Base-by-base conservation (phyloP, 1,140 invertebrate species). In the Spodoptera frugiperda region DNA sequence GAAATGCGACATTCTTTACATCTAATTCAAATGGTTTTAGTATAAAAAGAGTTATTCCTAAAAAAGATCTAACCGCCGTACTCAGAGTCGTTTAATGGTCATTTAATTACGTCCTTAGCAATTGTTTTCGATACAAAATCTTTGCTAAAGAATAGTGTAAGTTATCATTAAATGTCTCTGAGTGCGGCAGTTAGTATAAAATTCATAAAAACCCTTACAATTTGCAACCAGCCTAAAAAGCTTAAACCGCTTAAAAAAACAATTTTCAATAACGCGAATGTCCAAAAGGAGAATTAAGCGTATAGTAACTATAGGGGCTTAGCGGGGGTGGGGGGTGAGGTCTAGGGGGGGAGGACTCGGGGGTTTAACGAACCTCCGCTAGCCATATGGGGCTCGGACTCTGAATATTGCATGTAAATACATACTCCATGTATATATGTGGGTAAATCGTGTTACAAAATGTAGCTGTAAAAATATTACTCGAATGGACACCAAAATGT, bases 311-410 rank as follows among this genome's bases (percentile, higher is more conserved):
- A 68, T 59, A 49, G 17, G 39, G n/a, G 9, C 14, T 39, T 39
- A 39, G 33, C 44, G 25, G 21, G 21, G 21, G 57, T 14, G 25
- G 74, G 61, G 48, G 14, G 53, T 49, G 33, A 12, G 6, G 30
- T 25, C 14, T 19, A 51, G 48, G 39, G n/a, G 30, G 19, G 19
- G 25, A n/a, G 63, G 61, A 39, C 33, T 39, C 33, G 63, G 25
- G 51, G 49, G 51, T 51, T 44, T 70, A 57, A 59, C 74, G 63
- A 67, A 68, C 48, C 73, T 59, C 54, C 74, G 74, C 65, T 59
- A 14, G 19, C 75, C 75, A 77, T 77, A 77, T 77, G 75, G 75
- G 75, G 21, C 65, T 77, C 65, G 65, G 75, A 77, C 75, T 70
- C 70, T 70, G 54, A 65, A 70, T 70, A 70, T 70, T 70, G 44